Conservation (phyloP, 53 echinoderm and acorn worm genomes). For the Patiria pectinifera region DNA sequence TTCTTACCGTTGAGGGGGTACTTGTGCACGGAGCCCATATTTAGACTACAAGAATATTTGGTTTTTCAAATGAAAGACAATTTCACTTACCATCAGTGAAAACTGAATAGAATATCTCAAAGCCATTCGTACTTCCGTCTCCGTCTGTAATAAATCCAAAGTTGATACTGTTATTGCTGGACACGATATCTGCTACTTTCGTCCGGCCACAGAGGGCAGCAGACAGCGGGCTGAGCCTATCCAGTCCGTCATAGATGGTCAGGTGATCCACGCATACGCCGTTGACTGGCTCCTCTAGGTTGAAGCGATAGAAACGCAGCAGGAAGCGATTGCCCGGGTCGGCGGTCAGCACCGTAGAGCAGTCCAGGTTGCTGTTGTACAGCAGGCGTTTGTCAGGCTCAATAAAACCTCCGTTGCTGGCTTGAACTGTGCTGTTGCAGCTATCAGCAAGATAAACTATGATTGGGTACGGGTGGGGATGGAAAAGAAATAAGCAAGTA, state of each 20-base stretch:
- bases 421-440: conserved; percentile 83
- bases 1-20: too few species aligned
- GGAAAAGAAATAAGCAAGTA: background rate
- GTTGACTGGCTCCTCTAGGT: conserved; percentile 81
- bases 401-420: conserved; percentile 77
- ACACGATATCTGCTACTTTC: conserved; percentile 72
- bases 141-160: conserved; percentile 84
- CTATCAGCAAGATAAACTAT: conserved; percentile 79
- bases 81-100: conserved; percentile 80
- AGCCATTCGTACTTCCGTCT: conserved; percentile 80
- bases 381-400: conserved; percentile 89
- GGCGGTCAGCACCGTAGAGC: conserved; percentile 66
- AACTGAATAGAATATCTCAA: conserved; percentile 87
- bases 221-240: conserved; percentile 66
- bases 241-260: conserved; percentile 81
- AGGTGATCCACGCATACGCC: conserved; percentile 85
- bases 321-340: conserved; percentile 69
- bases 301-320: conserved; percentile 87
- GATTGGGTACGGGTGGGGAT: conserved; percentile 18
- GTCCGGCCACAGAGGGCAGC: conserved; percentile 77
- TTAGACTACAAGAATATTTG: background rate
- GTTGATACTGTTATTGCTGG: conserved; percentile 68
- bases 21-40: too few species aligned
- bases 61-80: background rate
- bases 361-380: conserved; percentile 87